These are phyloP conservation scores for Eutolmus rufibarbis DNA, from an alignment of 2,888 invertebrate species.

Conservation along the genomic window DNA sequence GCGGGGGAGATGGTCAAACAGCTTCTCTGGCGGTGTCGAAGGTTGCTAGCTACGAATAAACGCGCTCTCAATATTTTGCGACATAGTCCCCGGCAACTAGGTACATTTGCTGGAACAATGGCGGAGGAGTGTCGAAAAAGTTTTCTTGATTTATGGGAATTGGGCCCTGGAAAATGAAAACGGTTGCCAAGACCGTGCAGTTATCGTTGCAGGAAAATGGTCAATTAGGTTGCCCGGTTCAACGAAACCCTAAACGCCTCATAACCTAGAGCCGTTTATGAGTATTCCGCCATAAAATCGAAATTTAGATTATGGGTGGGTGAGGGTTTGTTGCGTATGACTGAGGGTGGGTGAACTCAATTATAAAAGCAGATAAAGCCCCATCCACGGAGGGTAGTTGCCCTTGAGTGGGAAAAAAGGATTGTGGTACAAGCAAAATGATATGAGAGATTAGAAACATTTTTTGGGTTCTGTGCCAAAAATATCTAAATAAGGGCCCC, in stretches of 20 bases:
- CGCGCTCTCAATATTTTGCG: not conserved
- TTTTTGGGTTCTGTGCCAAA: not conserved
- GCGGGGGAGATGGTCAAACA: not conserved
- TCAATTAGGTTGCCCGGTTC: not conserved
- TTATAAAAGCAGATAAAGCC: not conserved
- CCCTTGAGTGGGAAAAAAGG: not conserved
- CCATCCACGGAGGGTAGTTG: not conserved
- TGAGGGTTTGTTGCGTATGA: not conserved
- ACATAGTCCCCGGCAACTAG: not conserved
- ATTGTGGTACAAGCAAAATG: not conserved
- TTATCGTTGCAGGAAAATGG: not conserved
- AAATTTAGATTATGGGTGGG: not conserved
- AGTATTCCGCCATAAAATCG: not conserved
- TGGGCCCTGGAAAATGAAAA: not conserved
- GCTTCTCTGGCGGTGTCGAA: not conserved
- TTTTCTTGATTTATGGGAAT: not conserved
- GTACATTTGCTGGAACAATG: not conserved
- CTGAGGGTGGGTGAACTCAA: not conserved
- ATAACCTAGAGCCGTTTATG: not conserved
- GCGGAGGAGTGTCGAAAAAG: not conserved
- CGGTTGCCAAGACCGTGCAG: not conserved
- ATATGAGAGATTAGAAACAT: not conserved
- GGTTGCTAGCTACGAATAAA: not conserved
- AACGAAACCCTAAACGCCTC: not conserved
- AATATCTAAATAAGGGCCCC: not conserved